A percentile compares a stretch with the other conserved stretches of the same genome.
phyloP scores from a whole-genome alignment of 2,797 vertebrate species.

The Aplochiton taeniatus region DNA sequence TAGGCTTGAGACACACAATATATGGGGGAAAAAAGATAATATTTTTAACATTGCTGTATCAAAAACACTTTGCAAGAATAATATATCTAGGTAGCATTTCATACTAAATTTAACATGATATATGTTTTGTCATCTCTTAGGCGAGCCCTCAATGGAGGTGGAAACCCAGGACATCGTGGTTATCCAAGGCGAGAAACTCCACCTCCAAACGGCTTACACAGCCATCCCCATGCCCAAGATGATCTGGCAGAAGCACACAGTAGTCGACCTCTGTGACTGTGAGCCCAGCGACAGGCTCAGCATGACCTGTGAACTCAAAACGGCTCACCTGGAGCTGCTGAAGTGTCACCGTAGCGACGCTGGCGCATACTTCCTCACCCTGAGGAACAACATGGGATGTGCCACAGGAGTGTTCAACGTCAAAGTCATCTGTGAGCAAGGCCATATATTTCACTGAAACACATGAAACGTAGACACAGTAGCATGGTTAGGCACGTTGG shows the following conservation, averaged over 20 bases:
- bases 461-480: too few relatives aligned
- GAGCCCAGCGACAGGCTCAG: conserved; percentile 85
- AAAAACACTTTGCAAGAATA: too few relatives aligned
- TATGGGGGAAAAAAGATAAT: too few relatives aligned
- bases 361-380: conserved; percentile 86
- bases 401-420: conserved; percentile 88
- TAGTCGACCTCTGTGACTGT: conserved; percentile 68
- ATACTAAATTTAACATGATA: neutral
- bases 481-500: too few relatives aligned
- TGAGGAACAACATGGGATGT: conserved; percentile 90
- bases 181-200: conserved; percentile 92
- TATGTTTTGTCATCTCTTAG: conserved; percentile 61
- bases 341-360: conserved; percentile 85
- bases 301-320: conserved; percentile 86
- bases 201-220: conserved; percentile 87
- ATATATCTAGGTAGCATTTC: too few relatives aligned
- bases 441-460: too few relatives aligned
- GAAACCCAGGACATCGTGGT: conserved; percentile 86
- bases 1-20: too few relatives aligned
- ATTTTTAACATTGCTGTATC: too few relatives aligned
- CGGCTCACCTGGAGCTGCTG: conserved; percentile 85
- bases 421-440: conserved; percentile 91
- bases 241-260: conserved; percentile 90
- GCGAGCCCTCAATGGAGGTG: conserved; percentile 88
- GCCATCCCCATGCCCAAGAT: conserved; percentile 91